Base-by-base conservation (phyloP, 2,888 invertebrate species). In the Agonum fuliginosum region DNA sequence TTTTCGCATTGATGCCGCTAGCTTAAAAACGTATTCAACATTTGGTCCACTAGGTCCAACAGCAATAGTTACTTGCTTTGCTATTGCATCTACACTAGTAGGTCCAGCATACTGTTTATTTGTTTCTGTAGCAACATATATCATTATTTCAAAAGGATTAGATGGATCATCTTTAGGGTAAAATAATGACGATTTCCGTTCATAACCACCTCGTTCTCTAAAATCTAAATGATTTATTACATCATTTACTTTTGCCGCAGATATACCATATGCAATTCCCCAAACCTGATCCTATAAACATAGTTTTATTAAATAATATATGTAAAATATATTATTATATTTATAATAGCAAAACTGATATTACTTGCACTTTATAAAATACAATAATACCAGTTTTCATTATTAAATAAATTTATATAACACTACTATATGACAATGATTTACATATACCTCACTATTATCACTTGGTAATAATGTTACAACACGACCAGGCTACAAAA, bases 181-280 rank as follows among this genome's bases (percentile, higher is more conserved):
- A 85, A 98, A 98, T 72, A 88, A 88, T 0, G 95, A 91, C 3
- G 86, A 88, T 84, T 89, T 91, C 81, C 93, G 91, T 71, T 92
- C 88, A 84, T 99, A 99, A 6, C 98, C 98, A 86, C 95, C 97
- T 85, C 96, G 96, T 87, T 99, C 98, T 83, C 98, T 89, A 83
- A 91, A 93, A 85, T 98, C 97, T 80, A 99, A 88, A 85, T 98
- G 95, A 70, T 91, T 88, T 0, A 94, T 89, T 0, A 98, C 97
- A 79, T 89, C 85, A 5, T 91, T 89, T 80, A 91, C 90, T 79
- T 97, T 91, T 62, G 91, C 87, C 0, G 89, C 86, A 4, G 91
- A 90, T 82, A 99, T 96, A 87, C 94, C 92, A 86, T 97, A 98
- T 0, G 97, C 97, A 10, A 97, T 89, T 1, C 98, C 98, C 93